A percentile compares a stretch with the other conserved stretches of the same genome.
phyloP scores from a whole-genome alignment of 1,140 invertebrate genomes.

The Nebria ingens region DNA sequence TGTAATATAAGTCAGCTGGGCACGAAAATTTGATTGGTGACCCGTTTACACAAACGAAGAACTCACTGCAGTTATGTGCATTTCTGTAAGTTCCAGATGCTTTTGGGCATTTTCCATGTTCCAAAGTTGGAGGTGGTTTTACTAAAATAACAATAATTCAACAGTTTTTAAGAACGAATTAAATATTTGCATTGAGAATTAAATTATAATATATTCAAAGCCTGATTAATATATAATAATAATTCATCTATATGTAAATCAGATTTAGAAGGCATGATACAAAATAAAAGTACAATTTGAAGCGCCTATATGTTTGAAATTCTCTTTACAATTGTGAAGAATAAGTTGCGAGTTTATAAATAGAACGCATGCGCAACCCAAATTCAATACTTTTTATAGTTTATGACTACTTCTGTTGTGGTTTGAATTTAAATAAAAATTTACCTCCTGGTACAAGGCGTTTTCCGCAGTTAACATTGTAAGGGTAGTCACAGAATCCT shows the following conservation, averaged over 20 bases:
- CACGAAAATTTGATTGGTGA: slow-evolving; percentile 50
- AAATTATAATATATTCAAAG: too few species aligned
- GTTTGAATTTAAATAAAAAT: too few species aligned
- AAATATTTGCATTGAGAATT: too few species aligned
- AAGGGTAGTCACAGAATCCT: slow-evolving; percentile 49
- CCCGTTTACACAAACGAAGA: slow-evolving; percentile 48
- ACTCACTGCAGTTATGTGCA: slow-evolving; percentile 50
- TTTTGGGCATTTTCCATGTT: slow-evolving; percentile 36
- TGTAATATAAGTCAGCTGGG: slow-evolving; percentile 48
- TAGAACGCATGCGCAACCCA: slow-evolving; percentile 14
- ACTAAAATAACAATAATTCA: too few species aligned
- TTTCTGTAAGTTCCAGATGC: slow-evolving; percentile 46
- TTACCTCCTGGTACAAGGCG: slow-evolving; percentile 26
- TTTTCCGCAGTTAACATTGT: slow-evolving; percentile 50
- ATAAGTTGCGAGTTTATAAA: neutral
- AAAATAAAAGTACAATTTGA: too few species aligned
- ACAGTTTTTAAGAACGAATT: too few species aligned
- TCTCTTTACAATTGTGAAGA: neutral
- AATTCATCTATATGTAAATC: too few species aligned
- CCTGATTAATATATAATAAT: too few species aligned
- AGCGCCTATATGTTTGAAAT: neutral
- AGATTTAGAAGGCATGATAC: too few species aligned
- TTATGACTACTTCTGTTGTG: slow-evolving; percentile 18
- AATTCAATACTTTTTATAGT: slow-evolving; percentile 25
- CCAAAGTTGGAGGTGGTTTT: slow-evolving; percentile 15